Base-by-base conservation (phyloP, 2,888 invertebrate species). In the Noctua pronuba region DNA sequence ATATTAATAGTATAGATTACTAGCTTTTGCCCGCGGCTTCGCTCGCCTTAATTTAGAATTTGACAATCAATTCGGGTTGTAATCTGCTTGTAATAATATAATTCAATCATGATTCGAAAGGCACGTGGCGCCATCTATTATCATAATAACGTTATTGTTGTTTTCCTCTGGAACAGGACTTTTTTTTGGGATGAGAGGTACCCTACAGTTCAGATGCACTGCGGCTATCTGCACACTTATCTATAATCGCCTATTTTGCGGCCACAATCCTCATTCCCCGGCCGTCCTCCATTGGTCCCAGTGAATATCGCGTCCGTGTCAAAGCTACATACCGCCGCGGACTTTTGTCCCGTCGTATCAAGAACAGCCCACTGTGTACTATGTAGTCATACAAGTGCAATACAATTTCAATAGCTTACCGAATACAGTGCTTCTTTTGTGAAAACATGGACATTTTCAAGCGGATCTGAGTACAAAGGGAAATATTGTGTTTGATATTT, bases 251-350 rank as follows among this genome's bases (percentile, higher is more conserved):
- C 0, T 24, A 8, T 16, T 75, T 67, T 11, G 24, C 35, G 73
- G 69, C 73, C 73, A 62, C 70, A 73, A 62, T 18, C 18, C 35
- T 62, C 73, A 64, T 70, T 70, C 62, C 31, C 52, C 16, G 60
- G 65, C 44, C 18, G 69, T 79, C 79, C 70, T 76, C 75, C 70
- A 83, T 75, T 11, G 73, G 55, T 83, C 16, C 66, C 62, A 83
- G 60, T 75, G 80, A 73, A 66, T 64, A 76, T 75, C 64, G 49
- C 68, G 52, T 64, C 69, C 18, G 28, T 67, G 62, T 70, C 73
- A 83, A 75, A 64, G 73, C 66, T 6, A 83, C 69, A 73, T 62
- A 49, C 41, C 46, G 31, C 44, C 10, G 16, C 18, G 1, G 49
- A 82, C 58, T 68, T 71, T 71, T 64, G 67, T 79, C 35, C 41